phyloP scores from a whole-genome alignment of 2,888 invertebrate species.

The Hirtodrosophila alboralis region DNA sequence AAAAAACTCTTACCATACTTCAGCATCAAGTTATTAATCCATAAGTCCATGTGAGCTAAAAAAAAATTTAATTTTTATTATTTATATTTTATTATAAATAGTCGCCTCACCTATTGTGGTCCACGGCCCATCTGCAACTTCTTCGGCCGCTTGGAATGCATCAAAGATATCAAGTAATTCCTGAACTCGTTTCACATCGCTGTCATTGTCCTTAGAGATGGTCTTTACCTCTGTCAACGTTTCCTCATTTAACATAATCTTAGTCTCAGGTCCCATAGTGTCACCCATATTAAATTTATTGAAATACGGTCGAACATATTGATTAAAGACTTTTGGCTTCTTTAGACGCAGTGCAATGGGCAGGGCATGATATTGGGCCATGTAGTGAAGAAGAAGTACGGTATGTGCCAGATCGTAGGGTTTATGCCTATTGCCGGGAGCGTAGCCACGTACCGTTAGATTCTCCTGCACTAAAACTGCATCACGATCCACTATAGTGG shows the following conservation, averaged over 20 bases:
- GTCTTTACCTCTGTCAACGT: slow-evolving; percentile 51
- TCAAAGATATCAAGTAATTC: slow-evolving; percentile 59
- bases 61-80: not conserved
- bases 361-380: slow-evolving; percentile 86
- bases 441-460: slow-evolving; percentile 85
- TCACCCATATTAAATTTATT: slow-evolving; percentile 69
- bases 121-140: slow-evolving; percentile 84
- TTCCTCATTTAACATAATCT: slow-evolving; percentile 51
- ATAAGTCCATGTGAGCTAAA: slow-evolving; percentile 85
- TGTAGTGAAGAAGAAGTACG: slow-evolving; percentile 84
- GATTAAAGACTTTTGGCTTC: slow-evolving; percentile 84
- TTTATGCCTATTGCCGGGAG: slow-evolving; percentile 84
- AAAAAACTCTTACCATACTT: slow-evolving; percentile 80
- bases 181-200: slow-evolving; percentile 47
- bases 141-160: slow-evolving; percentile 52
- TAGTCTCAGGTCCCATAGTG: slow-evolving; percentile 44
- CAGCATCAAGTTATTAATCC: slow-evolving; percentile 87
- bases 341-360: slow-evolving; percentile 85
- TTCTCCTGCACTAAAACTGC: slow-evolving; percentile 87
- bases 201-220: slow-evolving; percentile 54
- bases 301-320: slow-evolving; percentile 83
- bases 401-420: slow-evolving; percentile 85
- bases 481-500: slow-evolving; percentile 85
- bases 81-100: too few species aligned
- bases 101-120: slow-evolving; percentile 83